Base-by-base conservation (phyloP, 1,140 invertebrate species). In the Cecropterus lyciades region DNA sequence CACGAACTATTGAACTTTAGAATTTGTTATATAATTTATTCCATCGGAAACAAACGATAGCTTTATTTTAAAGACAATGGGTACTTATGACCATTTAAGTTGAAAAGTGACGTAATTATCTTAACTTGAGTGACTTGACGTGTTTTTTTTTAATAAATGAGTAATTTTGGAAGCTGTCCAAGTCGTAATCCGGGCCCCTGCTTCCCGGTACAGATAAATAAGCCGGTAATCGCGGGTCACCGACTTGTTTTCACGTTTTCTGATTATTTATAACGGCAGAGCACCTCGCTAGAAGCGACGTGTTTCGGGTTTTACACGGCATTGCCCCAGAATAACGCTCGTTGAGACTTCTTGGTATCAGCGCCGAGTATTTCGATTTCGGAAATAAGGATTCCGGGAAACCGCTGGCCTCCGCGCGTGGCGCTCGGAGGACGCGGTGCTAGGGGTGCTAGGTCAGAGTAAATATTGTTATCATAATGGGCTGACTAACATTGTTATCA, bases 361-460 rank as follows among this genome's bases (percentile, higher is more conserved):
- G 79, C 78, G 77, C 69, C 69, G 82, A 74, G 84, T 89, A 83
- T 87, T 91, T 89, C 84, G 86, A 85, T 88, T 89, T 91, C 88
- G 85, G 88, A 91, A 89, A 90, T 82, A 85, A 82, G 78, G 81
- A 86, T 90, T 90, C 87, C 75, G 63, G 82, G 87, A 90, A 90
- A 86, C 66, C 43, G 81, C 73, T 82, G 87, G 80, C 84, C 82
- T 86, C 87, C 57, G 68, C 73, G 70, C 56, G 79, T 69, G 59
- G 70, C 71, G 80, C 51, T 70, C 65, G 67, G 80, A 82, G 74
- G 73, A 80, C 73, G 77, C 65, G 5, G 30, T 33, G 30, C 6
- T 51, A 62, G 59, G 59, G 17, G 14, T 62, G 27, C 65, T 27
- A 37, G 11, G 0, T 11, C 11, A 37, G 11, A 11, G 33, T 1